phyloP scores from a whole-genome alignment of 30 jellyfish, hydroid and myxozoan genomes.

The Nemopilema nomurai region DNA sequence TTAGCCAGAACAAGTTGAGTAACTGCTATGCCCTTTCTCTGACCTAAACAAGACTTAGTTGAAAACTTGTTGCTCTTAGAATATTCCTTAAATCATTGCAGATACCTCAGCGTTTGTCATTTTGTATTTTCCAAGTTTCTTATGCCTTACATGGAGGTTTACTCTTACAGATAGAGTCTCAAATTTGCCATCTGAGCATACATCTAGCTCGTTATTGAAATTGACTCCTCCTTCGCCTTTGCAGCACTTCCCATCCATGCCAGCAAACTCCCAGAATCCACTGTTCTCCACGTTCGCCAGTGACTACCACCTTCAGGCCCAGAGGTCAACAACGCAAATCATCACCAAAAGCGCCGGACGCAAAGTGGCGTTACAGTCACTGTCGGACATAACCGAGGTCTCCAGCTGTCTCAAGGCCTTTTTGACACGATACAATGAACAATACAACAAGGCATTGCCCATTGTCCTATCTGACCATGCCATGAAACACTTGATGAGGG shows the following conservation, averaged over 20 bases:
- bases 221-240: background rate
- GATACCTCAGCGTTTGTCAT: no score
- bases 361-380: conserved; percentile 48
- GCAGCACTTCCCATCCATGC: conserved; percentile 64
- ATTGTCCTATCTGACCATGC: conserved; percentile 52
- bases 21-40: no score
- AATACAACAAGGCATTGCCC: conserved; percentile 49
- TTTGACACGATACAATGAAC: conserved; percentile 61
- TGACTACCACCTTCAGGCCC: conserved; percentile 58
- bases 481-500: conserved; percentile 46
- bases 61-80: no score
- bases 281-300: conserved; percentile 65
- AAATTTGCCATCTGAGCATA: no score
- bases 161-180: no score
- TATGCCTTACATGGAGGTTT: no score
- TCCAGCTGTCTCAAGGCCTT: conserved; percentile 37
- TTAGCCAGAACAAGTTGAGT: no score
- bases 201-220: no score
- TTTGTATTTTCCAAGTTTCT: no score
- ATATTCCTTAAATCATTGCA: no score
- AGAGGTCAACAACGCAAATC: conserved; percentile 59
- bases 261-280: conserved; percentile 63
- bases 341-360: conserved; percentile 17
- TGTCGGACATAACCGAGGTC: conserved; percentile 30
- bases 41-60: no score